Conservation (phyloP, 2,797 vertebrate genomes). For the Denticeps clupeoides region DNA sequence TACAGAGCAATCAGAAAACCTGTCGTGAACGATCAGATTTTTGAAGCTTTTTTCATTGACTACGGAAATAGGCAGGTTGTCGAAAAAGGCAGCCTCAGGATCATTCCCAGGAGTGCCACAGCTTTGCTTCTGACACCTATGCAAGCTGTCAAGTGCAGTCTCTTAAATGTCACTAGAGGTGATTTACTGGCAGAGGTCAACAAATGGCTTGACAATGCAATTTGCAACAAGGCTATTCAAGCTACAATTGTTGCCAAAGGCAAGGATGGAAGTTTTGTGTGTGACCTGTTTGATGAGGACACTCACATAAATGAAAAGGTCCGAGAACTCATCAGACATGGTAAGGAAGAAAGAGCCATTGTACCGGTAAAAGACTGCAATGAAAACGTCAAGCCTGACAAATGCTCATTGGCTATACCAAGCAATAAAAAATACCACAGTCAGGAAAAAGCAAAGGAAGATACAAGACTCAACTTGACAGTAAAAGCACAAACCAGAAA, state of each 20-base stretch:
- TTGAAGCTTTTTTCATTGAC: conserved; percentile 77
- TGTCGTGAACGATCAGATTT: conserved; percentile 48
- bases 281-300: conserved; percentile 73
- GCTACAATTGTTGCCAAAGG: conserved; percentile 57
- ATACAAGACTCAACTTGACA: neutral
- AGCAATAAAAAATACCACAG: too few relatives aligned
- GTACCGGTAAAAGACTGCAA: too few relatives aligned
- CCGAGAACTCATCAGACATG: conserved; percentile 47
- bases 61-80: conserved; percentile 72
- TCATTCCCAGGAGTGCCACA: conserved; percentile 59
- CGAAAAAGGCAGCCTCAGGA: conserved; percentile 56
- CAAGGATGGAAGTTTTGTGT: conserved; percentile 61
- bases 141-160: conserved; percentile 73
- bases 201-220: conserved; percentile 60
- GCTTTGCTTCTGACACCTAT: conserved; percentile 75
- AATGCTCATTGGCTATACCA: too few relatives aligned
- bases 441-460: too few relatives aligned
- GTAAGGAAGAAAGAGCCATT: conserved; percentile 12
- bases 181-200: conserved; percentile 53
- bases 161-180: conserved; percentile 51
- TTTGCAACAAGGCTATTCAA: conserved; percentile 61
- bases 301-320: conserved; percentile 68
- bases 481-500: neutral
- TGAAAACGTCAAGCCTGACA: too few relatives aligned
- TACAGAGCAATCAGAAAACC: conserved; percentile 64